phyloP scores from a whole-genome alignment of 2,797 vertebrate species.

The Lacerta agilis region DNA sequence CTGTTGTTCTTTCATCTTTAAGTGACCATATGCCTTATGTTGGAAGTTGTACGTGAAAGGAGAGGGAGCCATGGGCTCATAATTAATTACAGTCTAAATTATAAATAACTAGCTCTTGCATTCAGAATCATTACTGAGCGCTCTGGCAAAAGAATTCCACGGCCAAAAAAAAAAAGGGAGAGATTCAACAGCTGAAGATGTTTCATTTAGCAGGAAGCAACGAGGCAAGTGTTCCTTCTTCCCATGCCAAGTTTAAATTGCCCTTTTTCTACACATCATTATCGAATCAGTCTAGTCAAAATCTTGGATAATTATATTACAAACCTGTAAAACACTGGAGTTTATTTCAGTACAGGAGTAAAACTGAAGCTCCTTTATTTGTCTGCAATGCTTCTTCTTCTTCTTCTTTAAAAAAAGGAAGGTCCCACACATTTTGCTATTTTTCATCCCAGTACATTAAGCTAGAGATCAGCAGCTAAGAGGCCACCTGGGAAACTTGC shows the following conservation, averaged over 20 bases:
- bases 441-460: neutral
- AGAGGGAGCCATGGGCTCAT: conserved; percentile 44
- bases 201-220: conserved; percentile 69
- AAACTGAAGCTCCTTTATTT: neutral
- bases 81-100: conserved; percentile 43
- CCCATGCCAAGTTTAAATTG: conserved; percentile 73
- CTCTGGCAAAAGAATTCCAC: conserved; percentile 58
- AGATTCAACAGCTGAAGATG: conserved; percentile 56
- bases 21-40: conserved; percentile 12
- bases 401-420: neutral
- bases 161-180: conserved; percentile 9
- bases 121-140: conserved; percentile 59
- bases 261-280: conserved; percentile 72
- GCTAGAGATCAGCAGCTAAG: neutral
- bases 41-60: conserved; percentile 18
- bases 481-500: neutral
- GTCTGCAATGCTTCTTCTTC: neutral
- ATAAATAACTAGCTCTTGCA: conserved; percentile 39
- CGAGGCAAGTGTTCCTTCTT: conserved; percentile 62
- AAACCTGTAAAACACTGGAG: conserved; percentile 53
- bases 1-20: conserved; percentile 22
- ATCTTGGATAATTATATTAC: conserved; percentile 71
- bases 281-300: conserved; percentile 75
- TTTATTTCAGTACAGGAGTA: neutral
- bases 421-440: no score